Conservation (phyloP, 92 coral and sea anemone species). For the Zoanthus sansibaricus region DNA sequence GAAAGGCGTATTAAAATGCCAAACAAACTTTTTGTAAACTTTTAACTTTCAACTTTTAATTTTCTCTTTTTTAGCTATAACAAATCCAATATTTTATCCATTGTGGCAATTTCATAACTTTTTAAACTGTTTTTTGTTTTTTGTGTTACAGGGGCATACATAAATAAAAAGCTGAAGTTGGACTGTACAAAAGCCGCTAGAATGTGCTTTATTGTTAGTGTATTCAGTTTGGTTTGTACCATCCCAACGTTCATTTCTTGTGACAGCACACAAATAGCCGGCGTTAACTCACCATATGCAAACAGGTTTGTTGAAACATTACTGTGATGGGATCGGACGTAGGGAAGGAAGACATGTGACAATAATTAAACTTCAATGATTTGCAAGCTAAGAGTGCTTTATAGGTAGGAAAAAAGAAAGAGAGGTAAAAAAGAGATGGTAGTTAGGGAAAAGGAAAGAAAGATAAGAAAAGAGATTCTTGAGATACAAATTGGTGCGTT, state of each 20-base stretch:
- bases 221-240: slow-evolving; percentile 52
- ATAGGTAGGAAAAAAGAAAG: no score
- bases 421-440: no score
- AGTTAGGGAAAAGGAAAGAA: no score
- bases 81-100: no score
- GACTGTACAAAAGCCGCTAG: slow-evolving; percentile 77
- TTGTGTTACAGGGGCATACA: slow-evolving; percentile 74
- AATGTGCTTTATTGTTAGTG: slow-evolving; percentile 82
- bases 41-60: no score
- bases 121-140: background rate
- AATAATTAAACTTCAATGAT: no score
- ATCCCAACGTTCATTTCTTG: slow-evolving; percentile 69
- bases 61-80: no score
- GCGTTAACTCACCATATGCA: slow-evolving; percentile 63
- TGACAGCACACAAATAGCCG: slow-evolving; percentile 66
- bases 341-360: background rate
- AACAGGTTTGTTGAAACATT: slow-evolving; percentile 49
- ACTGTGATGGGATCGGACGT: background rate
- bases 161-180: slow-evolving; percentile 74
- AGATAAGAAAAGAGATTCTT: no score
- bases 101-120: background rate
- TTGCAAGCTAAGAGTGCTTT: no score
- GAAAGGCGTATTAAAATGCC: no score
- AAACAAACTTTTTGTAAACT: no score
- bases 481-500: no score